Evolutionary conservation across 2,797 vertebrate species (phyloP).

Genomic region (Merluccius polli): DNA sequence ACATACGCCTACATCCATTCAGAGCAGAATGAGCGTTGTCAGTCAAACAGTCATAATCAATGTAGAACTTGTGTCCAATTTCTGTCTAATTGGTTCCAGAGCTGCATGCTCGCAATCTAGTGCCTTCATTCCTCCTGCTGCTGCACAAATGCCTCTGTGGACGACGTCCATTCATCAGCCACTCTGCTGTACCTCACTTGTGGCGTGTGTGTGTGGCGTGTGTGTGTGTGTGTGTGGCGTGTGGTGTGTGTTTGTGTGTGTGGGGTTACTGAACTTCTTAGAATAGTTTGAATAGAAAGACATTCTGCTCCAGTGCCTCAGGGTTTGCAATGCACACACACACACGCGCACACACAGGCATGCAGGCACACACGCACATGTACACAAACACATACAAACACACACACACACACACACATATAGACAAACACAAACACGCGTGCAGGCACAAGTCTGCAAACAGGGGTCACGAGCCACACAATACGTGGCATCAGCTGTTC

Average conservation of each 20-base stretch:
- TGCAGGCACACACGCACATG: conserved; percentile 3
- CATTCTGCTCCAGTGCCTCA: conserved; percentile 14
- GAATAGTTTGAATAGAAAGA: conserved; percentile 42
- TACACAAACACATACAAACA: conserved; percentile 1
- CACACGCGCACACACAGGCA: not conserved
- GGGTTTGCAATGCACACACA: not conserved
- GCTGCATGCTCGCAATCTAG: conserved; percentile 62
- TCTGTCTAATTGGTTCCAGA: conserved; percentile 77
- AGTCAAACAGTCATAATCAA: conserved; percentile 75
- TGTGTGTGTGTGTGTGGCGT: not conserved
- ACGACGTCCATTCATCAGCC: conserved; percentile 56
- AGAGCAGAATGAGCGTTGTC: conserved; percentile 60
- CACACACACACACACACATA: conserved; percentile 56
- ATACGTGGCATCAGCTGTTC: not conserved
- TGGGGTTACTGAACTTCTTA: conserved; percentile 46
- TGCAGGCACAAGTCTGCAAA: too few relatives aligned
- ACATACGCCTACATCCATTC: conserved; percentile 11
- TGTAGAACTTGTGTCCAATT: conserved; percentile 76
- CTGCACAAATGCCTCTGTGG: conserved; percentile 55
- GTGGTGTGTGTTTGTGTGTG: too few relatives aligned
- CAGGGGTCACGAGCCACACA: too few relatives aligned
- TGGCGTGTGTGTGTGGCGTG: conserved; percentile 16
- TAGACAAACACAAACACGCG: conserved; percentile 73
- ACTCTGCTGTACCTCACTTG: conserved; percentile 54
- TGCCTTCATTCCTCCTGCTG: conserved; percentile 70